Percentiles rank a stretch among this genome's conserved stretches.
These are phyloP conservation scores for Poeciliopsis paucimaculata DNA, from an alignment of 2,797 vertebrate species.

Conservation along the genomic window DNA sequence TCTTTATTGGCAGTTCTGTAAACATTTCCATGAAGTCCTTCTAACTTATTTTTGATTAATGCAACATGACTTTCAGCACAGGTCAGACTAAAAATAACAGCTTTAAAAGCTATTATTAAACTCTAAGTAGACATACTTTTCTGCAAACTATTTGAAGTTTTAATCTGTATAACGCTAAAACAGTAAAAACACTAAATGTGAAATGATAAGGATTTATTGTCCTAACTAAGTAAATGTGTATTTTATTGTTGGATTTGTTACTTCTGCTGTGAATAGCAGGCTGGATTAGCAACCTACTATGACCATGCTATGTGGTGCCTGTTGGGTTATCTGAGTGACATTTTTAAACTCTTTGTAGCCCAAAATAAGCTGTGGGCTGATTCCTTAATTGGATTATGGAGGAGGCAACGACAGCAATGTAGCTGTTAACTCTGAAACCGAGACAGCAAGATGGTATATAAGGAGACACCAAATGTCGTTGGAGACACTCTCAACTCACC, in stretches of 20 bases:
- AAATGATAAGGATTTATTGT: not conserved
- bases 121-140: not conserved
- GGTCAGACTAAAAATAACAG: slow-evolving; percentile 23
- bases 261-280: not conserved
- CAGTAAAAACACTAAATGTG: not conserved
- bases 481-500: slow-evolving; percentile 33
- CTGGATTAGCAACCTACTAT: slow-evolving; percentile 42
- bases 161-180: not conserved
- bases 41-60: not conserved
- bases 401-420: slow-evolving; percentile 51
- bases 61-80: not conserved
- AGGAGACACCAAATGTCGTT: slow-evolving; percentile 25
- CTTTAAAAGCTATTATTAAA: slow-evolving; percentile 30
- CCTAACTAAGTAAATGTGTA: not conserved
- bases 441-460: slow-evolving; percentile 70
- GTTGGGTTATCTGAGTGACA: slow-evolving; percentile 49
- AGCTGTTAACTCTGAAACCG: slow-evolving; percentile 46
- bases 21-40: not conserved
- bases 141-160: not conserved
- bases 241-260: slow-evolving; percentile 3
- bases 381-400: slow-evolving; percentile 79
- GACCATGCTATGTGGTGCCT: slow-evolving; percentile 35
- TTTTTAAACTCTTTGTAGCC: slow-evolving; percentile 73
- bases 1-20: not conserved
- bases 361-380: slow-evolving; percentile 65